Evolutionary conservation across 2,888 invertebrate species (phyloP), one percentile per base, ranked within the genome.

Genomic region (Polydrusus tereticollis): DNA sequence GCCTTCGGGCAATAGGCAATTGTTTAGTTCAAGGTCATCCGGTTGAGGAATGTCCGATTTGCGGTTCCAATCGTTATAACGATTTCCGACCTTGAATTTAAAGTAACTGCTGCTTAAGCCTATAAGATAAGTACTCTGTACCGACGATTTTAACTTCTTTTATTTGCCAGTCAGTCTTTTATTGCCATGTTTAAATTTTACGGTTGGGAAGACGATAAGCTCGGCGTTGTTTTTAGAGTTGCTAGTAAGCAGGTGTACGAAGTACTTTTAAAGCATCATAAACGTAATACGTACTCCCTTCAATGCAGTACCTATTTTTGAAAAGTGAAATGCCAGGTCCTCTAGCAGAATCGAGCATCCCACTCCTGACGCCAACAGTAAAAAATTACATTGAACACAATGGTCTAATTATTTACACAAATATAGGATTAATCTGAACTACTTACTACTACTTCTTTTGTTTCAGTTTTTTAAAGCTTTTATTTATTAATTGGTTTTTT

Each of bases 21-120:
- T 78, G 81, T 80, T 77, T 82, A 80, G 81, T 81, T 81, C 82
- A 82, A 82, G 82, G 82, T 77, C 82, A 79, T 62, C 77, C 64
- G 65, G 73, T 78, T 69, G 57, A 63, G 79, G 82, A 81, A 82
- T 82, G 82, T 77, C 73, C 76, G 78, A 79, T 80, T 81, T 79
- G 80, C 81, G 81, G 79, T 78, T 80, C 73, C 70, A 69, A 55
- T 62, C 66, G 57, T 57, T 62, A 29, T 18, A 65, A 63, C 57
- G 47, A 66, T 70, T 69, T 67, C 66, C 66, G 69, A 64, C 73
- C 70, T 73, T 73, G 73, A 73, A 69, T 62, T 66, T 63, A 55
- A 70, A 70, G 65, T 69, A 69, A 47, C 64, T 66, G 65, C 64
- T 59, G 65, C 64, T 59, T 65, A 64, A 62, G 72, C 55, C 66